Evolutionary conservation across 2,888 invertebrate species (phyloP), one percentile per base, ranked within the genome.

Genomic region (Gordius sp.): DNA sequence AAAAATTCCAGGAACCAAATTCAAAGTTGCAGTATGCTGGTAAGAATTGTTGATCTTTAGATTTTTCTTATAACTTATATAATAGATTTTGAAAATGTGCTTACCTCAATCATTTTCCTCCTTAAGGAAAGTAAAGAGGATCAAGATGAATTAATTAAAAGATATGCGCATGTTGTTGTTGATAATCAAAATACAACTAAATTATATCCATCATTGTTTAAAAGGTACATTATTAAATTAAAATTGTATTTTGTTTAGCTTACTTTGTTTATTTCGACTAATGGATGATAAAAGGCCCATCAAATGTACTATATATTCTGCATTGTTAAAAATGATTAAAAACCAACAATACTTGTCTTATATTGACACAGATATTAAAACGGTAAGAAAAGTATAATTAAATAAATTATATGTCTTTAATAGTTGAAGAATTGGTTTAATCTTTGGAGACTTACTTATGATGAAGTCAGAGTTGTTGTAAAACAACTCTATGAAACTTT

Each of bases 381-480:
- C n/a, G n/a, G 39, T 33, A 33, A 33, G 8, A 33, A 33, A 13
- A 33, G 39, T 33, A 33, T 33, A 13, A 33, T 13, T 33, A 33
- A 13, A 33, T 33, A 33, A 33, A 33, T 33, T 33, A 33, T 33
- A 33, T n/a, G n/a, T n/a, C 20, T 47, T 47, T 20, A 18, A 18
- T 47, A 47, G 47, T 23, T 47, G 8, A 47, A 47, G 20, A 47
- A 47, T 47, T 47, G 47, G 47, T 47, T 47, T 47, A 8, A 8
- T n/a, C 23, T 47, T 8, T 47, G 47, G 47, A 47, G 47, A 20
- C 47, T 47, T 4, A 47, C 8, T 4, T 47, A 47, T 47, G 47
- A 47, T 20, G 47, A 47, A 47, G 20, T 18, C 4, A 8, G 23
- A 47, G 20, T 18, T 47, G 8, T 47, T 4, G 20, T 47, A n/a